These are phyloP conservation scores for Procavia capensis DNA, from an alignment of 2,113 vertebrate species.

Conservation along the genomic window DNA sequence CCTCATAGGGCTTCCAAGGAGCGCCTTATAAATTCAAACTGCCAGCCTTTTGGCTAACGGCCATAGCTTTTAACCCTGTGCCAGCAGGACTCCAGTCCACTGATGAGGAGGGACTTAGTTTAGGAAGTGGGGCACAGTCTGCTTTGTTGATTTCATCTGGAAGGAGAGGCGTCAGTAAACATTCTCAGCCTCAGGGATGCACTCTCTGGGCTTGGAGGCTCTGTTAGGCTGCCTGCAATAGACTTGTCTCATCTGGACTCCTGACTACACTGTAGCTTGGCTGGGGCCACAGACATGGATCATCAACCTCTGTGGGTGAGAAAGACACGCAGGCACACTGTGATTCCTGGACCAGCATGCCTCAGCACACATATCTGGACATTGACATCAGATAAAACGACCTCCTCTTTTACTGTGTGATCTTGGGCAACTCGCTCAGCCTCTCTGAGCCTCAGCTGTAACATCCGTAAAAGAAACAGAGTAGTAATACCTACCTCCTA, in stretches of 20 bases:
- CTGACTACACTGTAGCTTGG: slow-evolving; percentile 79
- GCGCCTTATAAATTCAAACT: no score
- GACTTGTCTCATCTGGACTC: slow-evolving; percentile 69
- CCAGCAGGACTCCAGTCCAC: not conserved
- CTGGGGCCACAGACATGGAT: slow-evolving; percentile 80
- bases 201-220: slow-evolving; percentile 79
- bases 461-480: not conserved
- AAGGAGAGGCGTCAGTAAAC: slow-evolving; percentile 84
- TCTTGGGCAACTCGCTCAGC: not conserved
- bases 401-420: not conserved
- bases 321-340: not conserved
- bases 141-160: slow-evolving; percentile 83
- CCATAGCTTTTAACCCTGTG: no score
- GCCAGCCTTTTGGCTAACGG: no score
- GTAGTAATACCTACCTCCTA: not conserved
- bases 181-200: slow-evolving; percentile 80
- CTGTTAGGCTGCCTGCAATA: slow-evolving; percentile 85
- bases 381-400: not conserved
- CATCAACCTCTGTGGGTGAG: slow-evolving; percentile 80
- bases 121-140: slow-evolving; percentile 52
- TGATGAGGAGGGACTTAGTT: not conserved
- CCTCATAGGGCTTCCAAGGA: no score
- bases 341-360: not conserved
- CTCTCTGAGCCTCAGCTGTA: not conserved
- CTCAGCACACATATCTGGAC: not conserved